phyloP scores from a whole-genome alignment of 2,888 invertebrate genomes.

The Antitype chi region DNA sequence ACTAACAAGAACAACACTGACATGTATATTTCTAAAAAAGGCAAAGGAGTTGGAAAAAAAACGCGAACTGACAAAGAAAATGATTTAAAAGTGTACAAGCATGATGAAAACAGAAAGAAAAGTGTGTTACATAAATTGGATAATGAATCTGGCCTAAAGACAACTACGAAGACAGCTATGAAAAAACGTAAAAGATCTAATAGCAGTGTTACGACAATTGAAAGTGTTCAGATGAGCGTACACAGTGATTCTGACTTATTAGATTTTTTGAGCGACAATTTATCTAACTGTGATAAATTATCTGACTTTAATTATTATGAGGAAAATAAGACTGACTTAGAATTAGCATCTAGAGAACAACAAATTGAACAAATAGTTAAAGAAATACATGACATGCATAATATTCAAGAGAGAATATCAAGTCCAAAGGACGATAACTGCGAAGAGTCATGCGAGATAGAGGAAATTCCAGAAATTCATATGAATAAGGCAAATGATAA shows the following conservation, averaged over 20 bases:
- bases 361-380: constrained; percentile 11
- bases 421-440: background rate
- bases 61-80: no score
- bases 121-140: no score
- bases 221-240: constrained; percentile 12
- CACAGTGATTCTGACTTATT: constrained; percentile 9
- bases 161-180: no score
- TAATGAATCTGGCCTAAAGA: no score
- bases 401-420: background rate
- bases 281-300: constrained; percentile 14
- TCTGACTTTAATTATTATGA: constrained; percentile 2
- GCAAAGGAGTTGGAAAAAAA: no score
- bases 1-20: no score
- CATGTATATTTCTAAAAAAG: no score
- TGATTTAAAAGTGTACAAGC: no score
- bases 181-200: constrained; percentile 4
- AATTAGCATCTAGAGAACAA: constrained; percentile 13
- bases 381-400: constrained; percentile 5
- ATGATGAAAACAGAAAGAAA: no score
- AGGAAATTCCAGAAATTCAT: constrained; percentile 7
- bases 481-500: constrained; percentile 7
- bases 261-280: constrained; percentile 8
- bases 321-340: constrained; percentile 2
- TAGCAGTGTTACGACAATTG: constrained; percentile 10
- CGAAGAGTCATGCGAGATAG: constrained; percentile 6